These are phyloP conservation scores for Iselma pallidipennis DNA, from an alignment of 2,888 invertebrate genomes.

Conservation along the genomic window DNA sequence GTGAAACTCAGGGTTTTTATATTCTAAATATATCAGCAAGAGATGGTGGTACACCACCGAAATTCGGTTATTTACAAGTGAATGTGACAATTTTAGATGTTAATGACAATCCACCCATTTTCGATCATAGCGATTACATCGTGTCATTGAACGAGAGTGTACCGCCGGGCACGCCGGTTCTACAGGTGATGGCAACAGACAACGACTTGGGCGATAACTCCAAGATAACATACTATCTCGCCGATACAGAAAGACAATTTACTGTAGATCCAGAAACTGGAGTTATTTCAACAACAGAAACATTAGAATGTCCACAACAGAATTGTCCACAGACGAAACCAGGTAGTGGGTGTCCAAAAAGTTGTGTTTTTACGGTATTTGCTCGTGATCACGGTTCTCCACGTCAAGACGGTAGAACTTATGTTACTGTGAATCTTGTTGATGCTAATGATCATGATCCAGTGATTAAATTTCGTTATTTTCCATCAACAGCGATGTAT, in stretches of 20 bases:
- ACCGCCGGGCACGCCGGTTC: slow-evolving; percentile 83
- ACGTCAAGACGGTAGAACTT: slow-evolving; percentile 87
- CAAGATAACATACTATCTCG: slow-evolving; percentile 87
- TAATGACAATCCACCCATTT: slow-evolving; percentile 93
- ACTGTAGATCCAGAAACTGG: slow-evolving; percentile 92
- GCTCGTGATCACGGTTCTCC: slow-evolving; percentile 93
- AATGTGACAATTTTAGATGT: slow-evolving; percentile 91
- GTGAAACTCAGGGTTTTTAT: slow-evolving; percentile 86
- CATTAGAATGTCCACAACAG: slow-evolving; percentile 79
- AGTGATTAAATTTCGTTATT: slow-evolving; percentile 85
- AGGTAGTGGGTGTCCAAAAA: slow-evolving; percentile 76
- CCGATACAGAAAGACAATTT: slow-evolving; percentile 85
- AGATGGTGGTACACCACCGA: slow-evolving; percentile 82
- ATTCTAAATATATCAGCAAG: slow-evolving; percentile 86
- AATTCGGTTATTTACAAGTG: slow-evolving; percentile 83
- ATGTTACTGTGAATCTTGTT: slow-evolving; percentile 88
- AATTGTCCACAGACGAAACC: slow-evolving; percentile 71
- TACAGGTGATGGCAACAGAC: slow-evolving; percentile 93
- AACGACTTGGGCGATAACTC: slow-evolving; percentile 92
- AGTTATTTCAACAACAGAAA: slow-evolving; percentile 81
- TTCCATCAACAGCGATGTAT: slow-evolving; percentile 79
- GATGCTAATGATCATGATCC: slow-evolving; percentile 96
- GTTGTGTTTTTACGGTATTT: slow-evolving; percentile 92
- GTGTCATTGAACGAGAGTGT: slow-evolving; percentile 93
- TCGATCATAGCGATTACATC: slow-evolving; percentile 93